These are phyloP conservation scores for Misgurnus anguillicaudatus DNA, from an alignment of 2,113 vertebrate genomes.

Conservation along the genomic window DNA sequence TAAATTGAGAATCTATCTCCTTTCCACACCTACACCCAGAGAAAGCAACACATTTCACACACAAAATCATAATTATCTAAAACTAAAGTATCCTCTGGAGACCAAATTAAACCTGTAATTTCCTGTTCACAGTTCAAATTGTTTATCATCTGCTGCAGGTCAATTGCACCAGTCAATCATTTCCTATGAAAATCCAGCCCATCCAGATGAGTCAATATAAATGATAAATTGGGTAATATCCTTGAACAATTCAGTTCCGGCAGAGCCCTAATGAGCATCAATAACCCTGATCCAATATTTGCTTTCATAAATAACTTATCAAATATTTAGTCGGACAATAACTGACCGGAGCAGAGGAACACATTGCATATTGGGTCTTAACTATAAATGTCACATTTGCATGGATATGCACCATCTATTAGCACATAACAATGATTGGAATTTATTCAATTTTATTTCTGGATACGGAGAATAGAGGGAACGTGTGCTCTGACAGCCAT, in stretches of 20 bases:
- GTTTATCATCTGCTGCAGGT: conserved; percentile 21
- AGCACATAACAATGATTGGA: background rate
- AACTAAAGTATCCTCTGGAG: background rate
- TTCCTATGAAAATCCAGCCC: conserved; percentile 16
- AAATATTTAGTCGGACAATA: conserved; percentile 21
- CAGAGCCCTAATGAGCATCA: conserved; percentile 8
- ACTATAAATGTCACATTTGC: conserved; percentile 52
- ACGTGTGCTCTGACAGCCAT: background rate
- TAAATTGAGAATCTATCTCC: background rate
- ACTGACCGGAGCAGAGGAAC: background rate
- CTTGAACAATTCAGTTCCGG: conserved; percentile 27
- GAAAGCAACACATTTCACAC: background rate
- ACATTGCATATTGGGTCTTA: background rate
- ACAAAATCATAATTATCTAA: background rate
- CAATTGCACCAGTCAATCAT: conserved; percentile 36
- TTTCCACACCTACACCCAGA: background rate
- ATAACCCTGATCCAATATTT: conserved; percentile 47
- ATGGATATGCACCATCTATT: conserved; percentile 31
- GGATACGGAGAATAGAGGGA: background rate
- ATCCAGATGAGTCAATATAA: conserved; percentile 30
- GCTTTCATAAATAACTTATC: conserved; percentile 27
- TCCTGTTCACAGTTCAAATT: conserved; percentile 14
- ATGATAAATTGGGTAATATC: conserved; percentile 27
- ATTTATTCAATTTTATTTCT: no score
- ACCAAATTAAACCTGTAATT: conserved; percentile 19